phyloP scores from a whole-genome alignment of 2,113 vertebrate species.

The Grallaria varia region DNA sequence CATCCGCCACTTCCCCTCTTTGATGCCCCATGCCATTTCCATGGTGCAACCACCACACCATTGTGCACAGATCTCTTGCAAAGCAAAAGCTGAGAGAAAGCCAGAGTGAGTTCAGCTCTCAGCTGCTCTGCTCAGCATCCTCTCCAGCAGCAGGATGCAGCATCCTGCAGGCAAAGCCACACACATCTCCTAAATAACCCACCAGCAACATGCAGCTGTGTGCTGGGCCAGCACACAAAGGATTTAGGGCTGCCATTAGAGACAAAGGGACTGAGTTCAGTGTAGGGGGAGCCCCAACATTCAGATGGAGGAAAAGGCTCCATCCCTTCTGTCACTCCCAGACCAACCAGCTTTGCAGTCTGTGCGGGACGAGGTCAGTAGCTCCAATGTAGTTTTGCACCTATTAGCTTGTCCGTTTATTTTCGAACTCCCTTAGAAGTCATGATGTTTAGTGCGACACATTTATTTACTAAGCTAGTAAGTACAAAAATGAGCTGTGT shows the following conservation, averaged over 20 bases:
- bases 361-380: neutral
- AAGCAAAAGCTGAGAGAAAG: neutral
- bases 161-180: neutral
- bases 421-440: conserved; percentile 30
- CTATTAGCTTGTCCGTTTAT: conserved; percentile 15
- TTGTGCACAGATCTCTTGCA: neutral
- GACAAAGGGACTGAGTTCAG: neutral
- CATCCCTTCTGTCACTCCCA: neutral
- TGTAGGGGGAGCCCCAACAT: accelerated
- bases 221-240: neutral
- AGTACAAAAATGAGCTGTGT: conserved; percentile 50
- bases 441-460: conserved; percentile 43
- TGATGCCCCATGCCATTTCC: neutral
- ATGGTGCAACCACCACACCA: accelerated
- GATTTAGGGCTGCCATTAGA: neutral
- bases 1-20: neutral
- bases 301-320: accelerated
- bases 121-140: neutral
- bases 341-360: neutral
- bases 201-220: accelerated
- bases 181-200: neutral
- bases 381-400: neutral
- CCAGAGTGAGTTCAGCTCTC: neutral
- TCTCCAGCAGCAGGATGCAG: neutral
- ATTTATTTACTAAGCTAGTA: conserved; percentile 57